A percentile compares a stretch with the other conserved stretches of the same genome.
phyloP scores from a whole-genome alignment of 1,140 invertebrate genomes.

The Leptinotarsa defecta region DNA sequence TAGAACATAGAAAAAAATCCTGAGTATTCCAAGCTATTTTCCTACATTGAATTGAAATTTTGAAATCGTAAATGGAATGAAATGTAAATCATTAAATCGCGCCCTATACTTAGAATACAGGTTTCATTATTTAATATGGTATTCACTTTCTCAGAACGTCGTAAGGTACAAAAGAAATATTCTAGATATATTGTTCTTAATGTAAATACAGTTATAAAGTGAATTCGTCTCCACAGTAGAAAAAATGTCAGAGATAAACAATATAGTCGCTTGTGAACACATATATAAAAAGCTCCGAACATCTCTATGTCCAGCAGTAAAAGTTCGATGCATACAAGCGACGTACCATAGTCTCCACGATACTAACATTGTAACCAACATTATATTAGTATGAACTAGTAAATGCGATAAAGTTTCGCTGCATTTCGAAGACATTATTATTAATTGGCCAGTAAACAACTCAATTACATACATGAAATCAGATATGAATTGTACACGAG shows the following conservation, averaged over 20 bases:
- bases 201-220: neutral
- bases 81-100: too few relatives aligned
- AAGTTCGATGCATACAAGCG: neutral
- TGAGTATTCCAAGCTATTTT: too few relatives aligned
- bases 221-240: neutral
- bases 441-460: constrained; percentile 17
- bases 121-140: too few relatives aligned
- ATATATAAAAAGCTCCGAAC: neutral
- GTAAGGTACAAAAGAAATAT: too few relatives aligned
- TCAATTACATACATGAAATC: constrained; percentile 18
- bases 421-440: constrained; percentile 17
- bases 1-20: too few relatives aligned
- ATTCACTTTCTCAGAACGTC: too few relatives aligned
- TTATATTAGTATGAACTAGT: constrained; percentile 2
- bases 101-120: too few relatives aligned
- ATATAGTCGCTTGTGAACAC: neutral
- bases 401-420: constrained; percentile 15
- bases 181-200: too few relatives aligned
- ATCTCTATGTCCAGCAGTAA: neutral
- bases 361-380: constrained; percentile 13
- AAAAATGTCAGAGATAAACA: neutral
- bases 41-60: too few relatives aligned
- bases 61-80: too few relatives aligned
- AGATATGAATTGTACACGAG: constrained; percentile 2
- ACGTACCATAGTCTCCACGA: neutral